Base-by-base conservation (phyloP, 2,113 vertebrate species). In the Pterocles orientalis region DNA sequence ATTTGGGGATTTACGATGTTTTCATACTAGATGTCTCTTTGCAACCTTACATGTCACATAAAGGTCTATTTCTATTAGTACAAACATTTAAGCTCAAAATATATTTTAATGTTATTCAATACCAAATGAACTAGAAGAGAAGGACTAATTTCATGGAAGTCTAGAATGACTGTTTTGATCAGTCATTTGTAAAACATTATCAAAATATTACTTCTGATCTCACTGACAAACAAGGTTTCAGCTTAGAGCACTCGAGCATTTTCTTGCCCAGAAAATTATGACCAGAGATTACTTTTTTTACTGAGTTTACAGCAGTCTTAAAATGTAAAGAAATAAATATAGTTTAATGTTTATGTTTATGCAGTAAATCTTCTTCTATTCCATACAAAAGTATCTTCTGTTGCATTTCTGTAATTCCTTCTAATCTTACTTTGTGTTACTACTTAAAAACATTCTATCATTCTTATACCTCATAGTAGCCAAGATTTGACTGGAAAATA, bases 401-500 rank as follows among this genome's bases (percentile, higher is more conserved):
- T 50, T 77, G 7, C 54, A 34, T 60, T 89, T 83, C 43, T 79
- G 12, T 41, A 48, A 24, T 28, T 96, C 50, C 70, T 66, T 92
- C n/a, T 88, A 68, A 61, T 69, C 50, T 94, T 95, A 51, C 41
- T 90, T 86, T 69, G 11, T 45, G 36, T 56, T 95, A 91, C 26
- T 88, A 66, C 64, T 86, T 93, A 62, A 89, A 78, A 12, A 23
- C 31, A 12, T 14, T 17, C 14, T 21, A 29, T 41, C 5, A 14
- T 73, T 92, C 51, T 65, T 76, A 73, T 60, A 31, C n/a, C 79
- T 45, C 39, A 12, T 53, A 72, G 45, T 29, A 91, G 15, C 60
- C 26, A 88, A 77, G 9, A 90, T 71, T 73, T 80, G 88, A 88
- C 61, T 88, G 78, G 82, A 96, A 92, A 66, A 31, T 92, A 96